Conservation (phyloP, 2,113 vertebrate genomes). For the Protobothrops flavoviridis region DNA sequence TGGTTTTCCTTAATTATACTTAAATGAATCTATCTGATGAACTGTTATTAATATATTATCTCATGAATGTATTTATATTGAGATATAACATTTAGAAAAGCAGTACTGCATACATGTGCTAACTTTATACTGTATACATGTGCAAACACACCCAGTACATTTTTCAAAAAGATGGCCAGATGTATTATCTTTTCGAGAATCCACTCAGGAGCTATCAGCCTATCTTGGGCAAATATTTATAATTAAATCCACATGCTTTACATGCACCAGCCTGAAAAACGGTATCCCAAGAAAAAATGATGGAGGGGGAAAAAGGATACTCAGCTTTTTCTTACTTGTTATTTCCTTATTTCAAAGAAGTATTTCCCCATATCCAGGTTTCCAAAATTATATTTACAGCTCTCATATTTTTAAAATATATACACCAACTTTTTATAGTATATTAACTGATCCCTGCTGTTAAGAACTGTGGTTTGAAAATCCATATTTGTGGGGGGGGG, state of each 20-base stretch:
- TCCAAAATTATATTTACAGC: neutral
- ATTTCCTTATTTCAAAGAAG: neutral
- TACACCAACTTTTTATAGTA: neutral
- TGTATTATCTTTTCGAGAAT: neutral
- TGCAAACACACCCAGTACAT: neutral
- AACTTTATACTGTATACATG: neutral
- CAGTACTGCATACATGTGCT: neutral
- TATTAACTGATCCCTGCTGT: neutral
- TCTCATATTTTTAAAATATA: neutral
- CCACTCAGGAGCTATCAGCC: neutral
- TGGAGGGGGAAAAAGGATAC: neutral
- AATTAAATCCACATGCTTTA: neutral
- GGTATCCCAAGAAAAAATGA: neutral
- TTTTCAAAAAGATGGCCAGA: neutral
- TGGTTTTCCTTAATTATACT: neutral
- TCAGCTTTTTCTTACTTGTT: neutral
- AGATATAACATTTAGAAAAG: neutral
- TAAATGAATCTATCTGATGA: neutral
- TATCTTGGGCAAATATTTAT: neutral
- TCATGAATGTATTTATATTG: neutral
- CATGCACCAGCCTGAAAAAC: neutral
- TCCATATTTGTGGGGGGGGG: accelerated
- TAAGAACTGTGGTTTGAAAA: neutral
- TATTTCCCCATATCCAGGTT: neutral
- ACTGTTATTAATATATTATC: neutral